Conservation (phyloP, 1,140 invertebrate species). For the Drosophila paulistorum region DNA sequence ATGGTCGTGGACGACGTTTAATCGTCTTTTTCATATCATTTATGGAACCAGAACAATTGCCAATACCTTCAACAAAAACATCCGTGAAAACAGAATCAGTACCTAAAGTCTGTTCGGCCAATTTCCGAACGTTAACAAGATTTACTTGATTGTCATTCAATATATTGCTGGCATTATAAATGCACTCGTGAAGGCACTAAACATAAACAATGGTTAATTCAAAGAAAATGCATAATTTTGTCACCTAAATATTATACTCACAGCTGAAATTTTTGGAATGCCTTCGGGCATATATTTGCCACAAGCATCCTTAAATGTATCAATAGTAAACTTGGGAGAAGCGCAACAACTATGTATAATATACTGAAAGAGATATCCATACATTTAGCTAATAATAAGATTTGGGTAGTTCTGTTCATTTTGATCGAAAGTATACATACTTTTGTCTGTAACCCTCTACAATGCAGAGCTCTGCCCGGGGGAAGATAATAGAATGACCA, state of each 20-base stretch:
- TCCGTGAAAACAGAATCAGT: conserved; percentile 35
- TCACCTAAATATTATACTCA: no score
- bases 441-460: no score
- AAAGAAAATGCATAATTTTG: no score
- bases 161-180: conserved; percentile 37
- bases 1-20: background rate
- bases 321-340: background rate
- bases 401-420: no score
- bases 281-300: background rate
- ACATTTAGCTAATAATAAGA: no score
- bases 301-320: background rate
- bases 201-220: background rate
- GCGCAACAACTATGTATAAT: no score
- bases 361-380: no score
- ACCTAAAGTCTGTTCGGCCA: conserved; percentile 25
- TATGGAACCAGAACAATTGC: conserved; percentile 37
- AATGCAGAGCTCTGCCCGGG: background rate
- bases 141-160: conserved; percentile 24
- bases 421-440: no score
- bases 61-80: conserved; percentile 28
- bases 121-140: conserved; percentile 30
- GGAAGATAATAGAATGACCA: background rate
- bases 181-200: conserved; percentile 54
- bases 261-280: no score
- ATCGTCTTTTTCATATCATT: conserved; percentile 8